Evolutionary conservation across 2,797 vertebrate genomes (phyloP).

Genomic region (Pseudocheirus occidentalis): DNA sequence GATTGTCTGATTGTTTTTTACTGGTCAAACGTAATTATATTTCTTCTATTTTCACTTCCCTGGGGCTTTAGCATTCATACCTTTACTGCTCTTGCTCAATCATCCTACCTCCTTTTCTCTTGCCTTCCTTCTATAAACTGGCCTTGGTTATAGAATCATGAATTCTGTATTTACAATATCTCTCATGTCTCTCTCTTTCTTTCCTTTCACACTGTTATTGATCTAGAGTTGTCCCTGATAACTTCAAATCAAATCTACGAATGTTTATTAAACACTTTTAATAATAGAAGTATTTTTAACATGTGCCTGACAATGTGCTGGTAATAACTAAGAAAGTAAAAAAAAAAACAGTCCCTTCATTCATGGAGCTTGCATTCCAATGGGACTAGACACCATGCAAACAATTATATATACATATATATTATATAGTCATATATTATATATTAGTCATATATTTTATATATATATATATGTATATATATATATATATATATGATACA

Average conservation of each 20-base stretch:
- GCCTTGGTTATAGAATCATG: not conserved
- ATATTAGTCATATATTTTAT: too few relatives aligned
- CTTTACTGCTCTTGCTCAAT: not conserved
- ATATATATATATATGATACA: not conserved
- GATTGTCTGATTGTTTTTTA: constrained; percentile 5
- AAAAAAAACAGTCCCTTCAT: not conserved
- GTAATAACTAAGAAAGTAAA: not conserved
- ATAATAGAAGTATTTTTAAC: not conserved
- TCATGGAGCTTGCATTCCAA: not conserved
- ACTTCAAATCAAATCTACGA: not conserved
- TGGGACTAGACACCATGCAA: not conserved
- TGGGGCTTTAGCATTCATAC: not conserved
- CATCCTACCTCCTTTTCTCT: not conserved
- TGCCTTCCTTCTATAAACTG: not conserved
- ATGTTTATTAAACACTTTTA: not conserved
- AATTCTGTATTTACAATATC: constrained; percentile 20
- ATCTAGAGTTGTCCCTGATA: not conserved
- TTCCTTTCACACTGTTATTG: not conserved
- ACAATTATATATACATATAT: not conserved
- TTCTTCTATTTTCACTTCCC: not conserved
- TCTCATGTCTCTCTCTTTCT: not conserved
- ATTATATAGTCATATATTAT: too few relatives aligned
- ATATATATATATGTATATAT: too few relatives aligned
- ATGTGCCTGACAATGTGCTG: not conserved
- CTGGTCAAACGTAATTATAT: constrained; percentile 18